These are phyloP conservation scores for Deilephila porcellus DNA, from an alignment of 2,888 invertebrate species.

Conservation along the genomic window DNA sequence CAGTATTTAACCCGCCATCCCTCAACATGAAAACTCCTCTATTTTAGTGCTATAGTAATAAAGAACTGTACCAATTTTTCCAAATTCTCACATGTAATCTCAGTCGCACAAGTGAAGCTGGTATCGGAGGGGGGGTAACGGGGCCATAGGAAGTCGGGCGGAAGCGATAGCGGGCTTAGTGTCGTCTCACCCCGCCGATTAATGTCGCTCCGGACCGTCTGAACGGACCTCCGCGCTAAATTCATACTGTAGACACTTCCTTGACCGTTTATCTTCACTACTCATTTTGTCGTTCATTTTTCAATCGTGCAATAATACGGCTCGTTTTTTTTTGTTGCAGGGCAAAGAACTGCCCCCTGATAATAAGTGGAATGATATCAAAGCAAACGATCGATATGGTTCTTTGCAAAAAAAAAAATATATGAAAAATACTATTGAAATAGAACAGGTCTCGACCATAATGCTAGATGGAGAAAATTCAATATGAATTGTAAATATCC, in stretches of 20 bases:
- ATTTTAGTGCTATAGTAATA: too few species aligned
- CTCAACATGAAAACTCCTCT: too few species aligned
- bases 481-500: too few species aligned
- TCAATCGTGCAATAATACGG: not conserved
- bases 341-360: too few species aligned
- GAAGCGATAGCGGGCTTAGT: slow-evolving; percentile 39
- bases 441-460: too few species aligned
- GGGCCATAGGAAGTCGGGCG: slow-evolving; percentile 22
- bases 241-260: not conserved
- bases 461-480: too few species aligned
- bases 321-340: too few species aligned
- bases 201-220: slow-evolving; percentile 23
- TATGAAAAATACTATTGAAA: too few species aligned
- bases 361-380: too few species aligned
- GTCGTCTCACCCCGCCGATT: slow-evolving; percentile 27
- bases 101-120: not conserved
- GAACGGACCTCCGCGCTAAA: slow-evolving; percentile 22
- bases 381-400: too few species aligned
- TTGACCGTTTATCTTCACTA: not conserved
- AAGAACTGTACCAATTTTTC: not conserved
- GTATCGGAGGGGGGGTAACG: slow-evolving; percentile 2
- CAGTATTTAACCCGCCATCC: too few species aligned
- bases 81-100: not conserved
- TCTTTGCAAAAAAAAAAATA: too few species aligned
- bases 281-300: not conserved